Percentiles rank a stretch among this genome's conserved stretches.
Evolutionary conservation across 2,113 vertebrate species (phyloP).

Genomic region (Odocoileus virginianus): DNA sequence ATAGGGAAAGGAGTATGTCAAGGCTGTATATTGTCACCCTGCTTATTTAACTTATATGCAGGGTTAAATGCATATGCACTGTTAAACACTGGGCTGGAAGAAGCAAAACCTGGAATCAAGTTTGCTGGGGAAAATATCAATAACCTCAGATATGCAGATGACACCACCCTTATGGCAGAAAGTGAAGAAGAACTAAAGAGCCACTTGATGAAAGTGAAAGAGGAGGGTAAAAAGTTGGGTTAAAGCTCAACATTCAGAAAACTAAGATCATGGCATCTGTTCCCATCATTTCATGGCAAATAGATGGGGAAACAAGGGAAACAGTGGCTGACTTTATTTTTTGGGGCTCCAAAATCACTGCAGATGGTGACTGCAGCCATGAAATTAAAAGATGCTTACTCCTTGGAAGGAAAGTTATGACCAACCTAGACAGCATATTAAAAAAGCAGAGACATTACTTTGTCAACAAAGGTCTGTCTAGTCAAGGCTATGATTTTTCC

Average conservation of each 20-base stretch:
- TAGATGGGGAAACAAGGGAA: no score
- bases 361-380: not conserved
- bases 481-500: not conserved
- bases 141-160: no score
- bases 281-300: no score
- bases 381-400: not conserved
- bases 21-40: not conserved
- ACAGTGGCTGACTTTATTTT: not conserved
- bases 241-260: not conserved
- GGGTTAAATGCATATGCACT: no score
- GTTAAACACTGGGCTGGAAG: not conserved
- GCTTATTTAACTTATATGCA: not conserved
- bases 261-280: not conserved
- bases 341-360: not conserved
- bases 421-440: not conserved
- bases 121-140: no score
- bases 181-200: no score
- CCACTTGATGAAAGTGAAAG: no score
- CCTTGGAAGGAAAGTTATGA: not conserved
- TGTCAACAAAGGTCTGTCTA: not conserved
- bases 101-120: not conserved
- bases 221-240: no score
- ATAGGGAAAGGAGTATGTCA: fast-evolving
- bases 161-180: no score
- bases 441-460: not conserved